Conservation (phyloP, 2,797 vertebrate genomes). For the Lepidocolaptes lacrymiger region DNA sequence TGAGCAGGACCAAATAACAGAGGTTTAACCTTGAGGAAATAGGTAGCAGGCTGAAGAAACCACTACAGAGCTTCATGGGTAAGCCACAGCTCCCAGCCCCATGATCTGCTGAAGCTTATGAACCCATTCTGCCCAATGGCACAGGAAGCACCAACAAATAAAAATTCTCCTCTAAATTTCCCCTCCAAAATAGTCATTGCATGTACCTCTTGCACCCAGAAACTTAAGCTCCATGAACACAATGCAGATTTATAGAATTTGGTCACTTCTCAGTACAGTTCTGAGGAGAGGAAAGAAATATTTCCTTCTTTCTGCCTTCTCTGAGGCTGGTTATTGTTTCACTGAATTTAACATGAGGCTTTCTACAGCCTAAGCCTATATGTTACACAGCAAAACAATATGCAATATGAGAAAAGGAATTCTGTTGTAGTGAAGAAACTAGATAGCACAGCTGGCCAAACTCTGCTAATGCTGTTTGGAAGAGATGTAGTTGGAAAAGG, state of each 20-base stretch:
- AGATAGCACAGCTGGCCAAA: not conserved
- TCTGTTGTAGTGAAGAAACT: not conserved
- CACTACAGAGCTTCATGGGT: not conserved
- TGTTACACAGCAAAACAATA: not conserved
- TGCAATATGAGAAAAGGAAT: not conserved
- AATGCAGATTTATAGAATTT: not conserved
- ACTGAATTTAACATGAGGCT: not conserved
- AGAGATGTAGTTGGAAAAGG: not conserved
- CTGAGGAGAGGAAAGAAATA: not conserved
- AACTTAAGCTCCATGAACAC: not conserved
- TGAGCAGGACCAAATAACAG: not conserved
- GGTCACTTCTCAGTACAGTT: not conserved
- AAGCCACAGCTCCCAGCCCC: not conserved
- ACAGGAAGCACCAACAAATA: not conserved
- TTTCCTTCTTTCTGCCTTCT: not conserved
- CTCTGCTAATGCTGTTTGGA: not conserved
- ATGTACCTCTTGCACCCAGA: not conserved
- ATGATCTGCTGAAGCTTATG: not conserved
- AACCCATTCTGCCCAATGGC: not conserved
- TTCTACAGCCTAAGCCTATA: not conserved
- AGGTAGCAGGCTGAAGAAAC: not conserved
- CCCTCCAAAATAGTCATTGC: accelerated
- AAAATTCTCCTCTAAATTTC: not conserved
- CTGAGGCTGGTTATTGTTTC: not conserved
- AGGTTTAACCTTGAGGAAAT: not conserved